Conservation (phyloP, 1,140 invertebrate species). For the Saxidomus purpurata region DNA sequence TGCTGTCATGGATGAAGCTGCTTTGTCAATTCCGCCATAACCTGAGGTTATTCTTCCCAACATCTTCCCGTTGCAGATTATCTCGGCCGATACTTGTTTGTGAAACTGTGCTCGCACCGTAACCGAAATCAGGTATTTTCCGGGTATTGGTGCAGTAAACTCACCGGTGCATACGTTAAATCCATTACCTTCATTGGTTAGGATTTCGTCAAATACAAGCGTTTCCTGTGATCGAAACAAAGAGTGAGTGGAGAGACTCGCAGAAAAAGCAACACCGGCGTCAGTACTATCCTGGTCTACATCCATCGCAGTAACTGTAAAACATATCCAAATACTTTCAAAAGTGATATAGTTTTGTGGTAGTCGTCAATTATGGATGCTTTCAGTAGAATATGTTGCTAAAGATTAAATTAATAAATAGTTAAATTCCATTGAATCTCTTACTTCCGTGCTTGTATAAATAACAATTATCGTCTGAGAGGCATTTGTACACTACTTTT, state of each 20-base stretch:
- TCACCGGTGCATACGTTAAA: background rate
- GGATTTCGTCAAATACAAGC: conserved; percentile 31
- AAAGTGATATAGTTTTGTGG: too few species aligned
- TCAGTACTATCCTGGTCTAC: background rate
- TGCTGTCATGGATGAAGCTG: conserved; percentile 17
- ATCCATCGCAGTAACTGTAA: background rate
- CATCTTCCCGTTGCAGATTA: background rate
- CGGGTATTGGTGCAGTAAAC: conserved; percentile 26
- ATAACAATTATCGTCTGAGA: too few species aligned
- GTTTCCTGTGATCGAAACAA: background rate
- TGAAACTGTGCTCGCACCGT: conserved; percentile 34
- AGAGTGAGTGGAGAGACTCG: background rate
- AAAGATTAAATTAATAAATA: too few species aligned
- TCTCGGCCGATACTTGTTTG: conserved; percentile 21
- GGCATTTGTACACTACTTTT: too few species aligned
- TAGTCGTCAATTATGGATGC: too few species aligned
- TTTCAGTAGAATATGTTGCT: too few species aligned
- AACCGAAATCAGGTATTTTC: conserved; percentile 36
- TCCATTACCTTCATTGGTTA: conserved; percentile 16
- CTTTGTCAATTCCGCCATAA: conserved; percentile 6
- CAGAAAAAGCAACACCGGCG: conserved; percentile 16
- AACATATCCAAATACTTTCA: too few species aligned
- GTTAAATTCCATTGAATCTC: too few species aligned
- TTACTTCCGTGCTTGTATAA: too few species aligned
- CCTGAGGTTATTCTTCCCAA: conserved; percentile 4